Evolutionary conservation across 2,797 vertebrate species (phyloP).

Genomic region (Prunella strophiata): DNA sequence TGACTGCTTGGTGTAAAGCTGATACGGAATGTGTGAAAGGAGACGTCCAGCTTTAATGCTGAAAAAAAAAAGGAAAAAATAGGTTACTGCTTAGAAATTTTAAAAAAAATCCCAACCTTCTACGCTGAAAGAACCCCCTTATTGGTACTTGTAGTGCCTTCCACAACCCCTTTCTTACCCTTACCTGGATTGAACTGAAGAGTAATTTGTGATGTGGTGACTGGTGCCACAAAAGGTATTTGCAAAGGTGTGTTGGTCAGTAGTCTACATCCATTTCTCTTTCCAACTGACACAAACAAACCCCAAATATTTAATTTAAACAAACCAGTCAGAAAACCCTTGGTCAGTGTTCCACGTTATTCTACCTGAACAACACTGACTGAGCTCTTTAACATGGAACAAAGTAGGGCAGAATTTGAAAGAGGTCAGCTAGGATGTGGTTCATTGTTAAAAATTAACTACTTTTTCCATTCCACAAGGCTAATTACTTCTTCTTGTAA

Average conservation of each 20-base stretch:
- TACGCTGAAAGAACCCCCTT: not conserved
- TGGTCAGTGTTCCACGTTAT: not conserved
- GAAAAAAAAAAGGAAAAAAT: slow-evolving; percentile 23
- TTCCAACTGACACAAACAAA: not conserved
- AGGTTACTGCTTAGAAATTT: not conserved
- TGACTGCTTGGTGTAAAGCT: slow-evolving; percentile 92
- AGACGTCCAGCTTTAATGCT: slow-evolving; percentile 93
- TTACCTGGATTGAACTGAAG: not conserved
- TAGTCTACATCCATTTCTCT: not conserved
- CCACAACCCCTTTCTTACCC: not conserved
- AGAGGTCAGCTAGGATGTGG: not conserved
- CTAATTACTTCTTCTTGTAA: not conserved
- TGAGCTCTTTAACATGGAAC: not conserved
- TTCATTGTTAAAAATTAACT: not conserved
- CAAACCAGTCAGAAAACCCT: not conserved
- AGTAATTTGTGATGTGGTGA: not conserved
- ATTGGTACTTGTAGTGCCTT: not conserved
- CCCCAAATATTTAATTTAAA: not conserved
- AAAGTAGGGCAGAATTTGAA: not conserved
- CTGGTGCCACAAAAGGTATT: not conserved
- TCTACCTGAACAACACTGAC: not conserved
- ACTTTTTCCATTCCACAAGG: not conserved
- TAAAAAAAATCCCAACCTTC: rapidly evolving
- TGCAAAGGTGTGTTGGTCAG: not conserved
- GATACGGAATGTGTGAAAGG: slow-evolving; percentile 90